These are phyloP conservation scores for Eupristina koningsbergeri DNA, from an alignment of 1,140 invertebrate species.

Conservation along the genomic window DNA sequence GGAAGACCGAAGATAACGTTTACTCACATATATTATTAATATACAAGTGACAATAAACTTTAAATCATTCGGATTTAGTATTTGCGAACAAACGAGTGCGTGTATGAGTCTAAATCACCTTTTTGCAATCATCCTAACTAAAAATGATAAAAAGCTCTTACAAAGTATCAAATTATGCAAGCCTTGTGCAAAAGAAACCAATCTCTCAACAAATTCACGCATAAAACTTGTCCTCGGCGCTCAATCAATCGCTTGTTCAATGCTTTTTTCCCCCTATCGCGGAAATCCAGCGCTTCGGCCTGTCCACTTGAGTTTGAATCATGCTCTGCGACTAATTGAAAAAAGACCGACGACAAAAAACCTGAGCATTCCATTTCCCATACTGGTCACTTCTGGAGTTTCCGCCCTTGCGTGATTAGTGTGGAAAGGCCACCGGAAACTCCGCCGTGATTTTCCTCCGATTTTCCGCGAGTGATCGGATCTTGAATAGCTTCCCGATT, in stretches of 20 bases:
- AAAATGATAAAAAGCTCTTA: not conserved
- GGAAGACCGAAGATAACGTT: too few relatives aligned
- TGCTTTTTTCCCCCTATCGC: not conserved
- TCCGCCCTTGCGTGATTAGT: not conserved
- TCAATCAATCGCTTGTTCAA: not conserved
- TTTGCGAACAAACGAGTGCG: not conserved
- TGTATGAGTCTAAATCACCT: not conserved
- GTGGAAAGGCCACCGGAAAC: constrained; percentile 30
- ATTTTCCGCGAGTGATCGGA: constrained; percentile 18
- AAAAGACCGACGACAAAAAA: not conserved
- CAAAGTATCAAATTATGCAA: constrained; percentile 15
- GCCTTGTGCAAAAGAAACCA: not conserved
- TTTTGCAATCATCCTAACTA: not conserved
- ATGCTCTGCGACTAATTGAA: not conserved
- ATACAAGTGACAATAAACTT: not conserved
- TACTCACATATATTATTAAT: not conserved
- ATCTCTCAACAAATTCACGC: constrained; percentile 5
- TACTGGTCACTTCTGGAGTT: constrained; percentile 16
- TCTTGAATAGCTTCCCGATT: constrained; percentile 52
- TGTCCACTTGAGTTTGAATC: not conserved
- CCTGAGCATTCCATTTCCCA: not conserved
- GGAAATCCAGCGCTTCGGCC: constrained; percentile 2
- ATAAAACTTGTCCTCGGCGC: not conserved
- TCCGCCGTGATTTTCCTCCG: not conserved
- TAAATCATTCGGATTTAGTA: not conserved